Base-by-base conservation (phyloP, 2,797 vertebrate genomes). In the Xenentodon cancila region DNA sequence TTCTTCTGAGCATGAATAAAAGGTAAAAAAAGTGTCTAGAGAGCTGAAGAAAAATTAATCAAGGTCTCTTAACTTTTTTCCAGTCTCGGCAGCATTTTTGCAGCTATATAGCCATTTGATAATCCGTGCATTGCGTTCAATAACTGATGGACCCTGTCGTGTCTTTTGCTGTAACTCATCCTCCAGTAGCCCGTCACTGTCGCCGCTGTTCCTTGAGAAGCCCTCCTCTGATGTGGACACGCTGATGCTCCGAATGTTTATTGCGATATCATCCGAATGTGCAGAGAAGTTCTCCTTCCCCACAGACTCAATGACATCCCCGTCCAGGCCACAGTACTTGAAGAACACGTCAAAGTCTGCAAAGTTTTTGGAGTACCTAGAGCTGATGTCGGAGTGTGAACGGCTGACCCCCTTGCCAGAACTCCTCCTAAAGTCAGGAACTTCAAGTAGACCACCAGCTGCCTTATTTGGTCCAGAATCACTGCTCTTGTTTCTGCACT, bases 81-180 rank as follows among this genome's bases (percentile, higher is more conserved):
- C 92, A 0, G 82, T 71, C 71, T 96, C 95, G 47, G 25, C 88
- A 51, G 97, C 97, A 54, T 95, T 96, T 85, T 88, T 95, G 86
- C 97, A 99, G 12, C 94, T 96, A 91, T 98, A 99, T 59, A 99
- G 79, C 98, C 98, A 99, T 67, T 98, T 98, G 88, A 99, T 99
- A 71, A 99, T 94, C 64, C 97, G 93, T 9, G 97, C 97, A 2
- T 99, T 99, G 77, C 97, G 95, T 81, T 99, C 98, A 0, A 99
- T 84, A 3, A 98, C 95, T 0, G 98, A 99, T 0, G 95, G 94
- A 60, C 90, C 91, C 68, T 93, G 91, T 0, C 82, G 84, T 7
- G 80, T 88, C 27, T 93, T 96, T 72, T 92, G 89, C 0, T 79
- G 71, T 25, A 96, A 80, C 30, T 94, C 94, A 0, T 95, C 94